Conservation (phyloP, 2,888 invertebrate genomes). For the Lutraria lutraria region DNA sequence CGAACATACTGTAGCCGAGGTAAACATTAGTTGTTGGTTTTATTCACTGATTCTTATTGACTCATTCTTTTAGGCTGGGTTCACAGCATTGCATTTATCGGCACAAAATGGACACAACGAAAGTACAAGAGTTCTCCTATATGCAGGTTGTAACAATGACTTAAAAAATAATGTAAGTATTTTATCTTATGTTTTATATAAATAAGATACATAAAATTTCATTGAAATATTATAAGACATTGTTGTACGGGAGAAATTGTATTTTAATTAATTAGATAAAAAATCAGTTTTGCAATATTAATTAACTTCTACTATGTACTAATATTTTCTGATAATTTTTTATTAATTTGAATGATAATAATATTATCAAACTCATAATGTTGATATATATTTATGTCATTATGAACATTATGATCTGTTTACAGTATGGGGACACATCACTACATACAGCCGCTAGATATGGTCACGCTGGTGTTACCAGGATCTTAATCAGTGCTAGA, state of each 20-base stretch:
- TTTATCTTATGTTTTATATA: neutral
- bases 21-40: neutral
- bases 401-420: neutral
- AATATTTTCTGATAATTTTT: too few species aligned
- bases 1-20: neutral
- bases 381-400: too few species aligned
- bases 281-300: too few species aligned
- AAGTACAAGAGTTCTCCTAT: slow-evolving; percentile 94
- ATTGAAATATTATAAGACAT: too few species aligned
- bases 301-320: too few species aligned
- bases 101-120: slow-evolving; percentile 99
- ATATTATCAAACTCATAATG: too few species aligned
- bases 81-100: slow-evolving; percentile 96
- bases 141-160: slow-evolving; percentile 95
- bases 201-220: too few species aligned
- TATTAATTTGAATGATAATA: too few species aligned
- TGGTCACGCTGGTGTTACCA: slow-evolving; percentile 97
- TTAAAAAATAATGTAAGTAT: slow-evolving; percentile 94
- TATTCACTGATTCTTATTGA: neutral
- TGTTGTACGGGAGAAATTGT: too few species aligned
- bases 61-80: slow-evolving; percentile 90
- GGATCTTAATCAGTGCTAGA: slow-evolving; percentile 96
- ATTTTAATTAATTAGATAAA: too few species aligned
- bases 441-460: slow-evolving; percentile 97
- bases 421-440: slow-evolving; percentile 96